Evolutionary conservation across 2,888 invertebrate genomes (phyloP), one percentile per base, ranked within the genome.

Genomic region (Pterostichus madidus): DNA sequence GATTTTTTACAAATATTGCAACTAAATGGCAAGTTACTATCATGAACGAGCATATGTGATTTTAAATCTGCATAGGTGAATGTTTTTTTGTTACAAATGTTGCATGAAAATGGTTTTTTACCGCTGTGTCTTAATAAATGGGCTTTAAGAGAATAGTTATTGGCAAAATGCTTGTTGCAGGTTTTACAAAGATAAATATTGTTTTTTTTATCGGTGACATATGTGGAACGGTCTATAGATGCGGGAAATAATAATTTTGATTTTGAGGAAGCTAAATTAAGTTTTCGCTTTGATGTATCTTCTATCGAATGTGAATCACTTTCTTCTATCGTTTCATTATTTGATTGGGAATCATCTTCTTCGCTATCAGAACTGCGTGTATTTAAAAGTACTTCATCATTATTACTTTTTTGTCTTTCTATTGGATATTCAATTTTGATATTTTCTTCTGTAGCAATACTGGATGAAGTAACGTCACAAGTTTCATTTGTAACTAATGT

Each of bases 121-220:
- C 59, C 59, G 6, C 0, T 31, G 5, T 59, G 13, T 31, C 59
- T 59, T 24, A 24, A 17, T 24, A 59, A 24, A 17, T 59, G 59
- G 0, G 10, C 31, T 11, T 59, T 59, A 0, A 59, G 59, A 13
- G 15, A 13, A 24, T 31, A 11, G 1, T 59, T 59, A 59, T 59
- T 59, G 5, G 59, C 17, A 59, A 59, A 59, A 11, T 59, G 17
- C 59, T 59, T 59, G 6, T 59, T 59, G 13, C 59, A 59, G 2
- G 10, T 59, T 6, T 59, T 59, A 59, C 59, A 59, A 0, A 59
- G 13, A 59, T 2, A 59, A 15, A 59, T 59, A 59, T 17, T 59
- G 6, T 59, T 31, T 11, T 24, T 24, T 59, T 59, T 15, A 31
- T 59, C 31, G 13, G 6, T 15, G 1, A 31, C 13, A 59, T 3